phyloP scores from a whole-genome alignment of 2,888 invertebrate genomes.

The Isoperla grammatica region DNA sequence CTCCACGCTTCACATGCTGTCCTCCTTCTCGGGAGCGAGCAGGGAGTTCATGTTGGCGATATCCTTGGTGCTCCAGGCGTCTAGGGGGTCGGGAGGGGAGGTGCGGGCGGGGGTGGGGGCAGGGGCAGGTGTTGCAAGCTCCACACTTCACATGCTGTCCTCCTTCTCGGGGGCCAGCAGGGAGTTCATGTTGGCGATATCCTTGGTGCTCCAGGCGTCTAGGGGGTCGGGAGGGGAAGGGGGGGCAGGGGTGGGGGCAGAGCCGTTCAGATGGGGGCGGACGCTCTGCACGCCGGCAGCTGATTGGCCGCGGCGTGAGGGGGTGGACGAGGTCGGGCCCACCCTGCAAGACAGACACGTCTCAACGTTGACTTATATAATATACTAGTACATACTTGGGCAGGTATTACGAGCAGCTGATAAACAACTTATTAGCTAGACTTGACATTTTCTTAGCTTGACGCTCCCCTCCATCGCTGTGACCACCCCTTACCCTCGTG shows the following conservation, averaged over 20 bases:
- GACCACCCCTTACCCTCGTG: no score
- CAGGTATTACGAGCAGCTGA: not conserved
- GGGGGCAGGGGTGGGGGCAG: conserved; percentile 40
- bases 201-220: conserved; percentile 68
- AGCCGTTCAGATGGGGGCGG: conserved; percentile 27
- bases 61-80: conserved; percentile 67
- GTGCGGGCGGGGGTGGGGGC: conserved; percentile 42
- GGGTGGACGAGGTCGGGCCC: not conserved
- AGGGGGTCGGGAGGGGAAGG: conserved; percentile 57
- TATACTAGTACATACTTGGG: not conserved
- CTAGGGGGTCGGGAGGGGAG: conserved; percentile 58
- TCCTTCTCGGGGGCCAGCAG: conserved; percentile 59
- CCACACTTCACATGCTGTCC: conserved; percentile 45
- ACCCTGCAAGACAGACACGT: not conserved
- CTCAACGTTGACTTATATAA: no score
- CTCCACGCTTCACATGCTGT: conserved; percentile 45
- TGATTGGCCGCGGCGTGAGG: not conserved
- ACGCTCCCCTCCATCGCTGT: no score
- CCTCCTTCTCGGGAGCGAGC: conserved; percentile 49
- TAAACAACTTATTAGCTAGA: no score
- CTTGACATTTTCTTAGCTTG: no score
- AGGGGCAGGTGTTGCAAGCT: no score
- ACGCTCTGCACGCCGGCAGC: conserved; percentile 31
- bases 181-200: conserved; percentile 63
- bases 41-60: conserved; percentile 66